Evolutionary conservation across 64 coral and sea anemone species (phyloP).

Genomic region (Montipora foliosa): DNA sequence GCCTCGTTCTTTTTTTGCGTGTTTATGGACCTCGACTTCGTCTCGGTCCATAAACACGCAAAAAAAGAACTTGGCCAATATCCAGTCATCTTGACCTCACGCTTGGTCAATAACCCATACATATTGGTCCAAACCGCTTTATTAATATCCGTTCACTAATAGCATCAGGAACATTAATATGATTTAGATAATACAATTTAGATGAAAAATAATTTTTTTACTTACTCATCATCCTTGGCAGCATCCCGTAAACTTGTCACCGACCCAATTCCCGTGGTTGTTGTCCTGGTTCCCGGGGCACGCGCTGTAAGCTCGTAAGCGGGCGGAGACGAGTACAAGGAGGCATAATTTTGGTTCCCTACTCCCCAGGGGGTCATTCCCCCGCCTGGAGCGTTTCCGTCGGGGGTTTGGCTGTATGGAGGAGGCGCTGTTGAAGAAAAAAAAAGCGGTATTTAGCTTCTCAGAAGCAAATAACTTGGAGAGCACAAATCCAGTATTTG

Average conservation of each 20-base stretch:
- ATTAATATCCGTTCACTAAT: no score
- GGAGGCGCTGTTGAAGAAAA: slow-evolving; percentile 60
- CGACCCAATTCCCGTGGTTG: slow-evolving; percentile 82
- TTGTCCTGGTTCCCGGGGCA: neutral
- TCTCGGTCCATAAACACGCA: no score
- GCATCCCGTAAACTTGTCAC: slow-evolving; percentile 71
- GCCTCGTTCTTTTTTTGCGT: no score
- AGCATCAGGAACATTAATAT: neutral
- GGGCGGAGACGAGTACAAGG: slow-evolving; percentile 74
- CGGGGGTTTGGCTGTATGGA: slow-evolving; percentile 53
- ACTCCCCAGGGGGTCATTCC: neutral
- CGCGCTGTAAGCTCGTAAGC: slow-evolving; percentile 52
- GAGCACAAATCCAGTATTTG: no score
- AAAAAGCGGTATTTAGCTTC: neutral
- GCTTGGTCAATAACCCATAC: no score
- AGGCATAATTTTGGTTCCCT: slow-evolving; percentile 40
- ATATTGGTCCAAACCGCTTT: no score
- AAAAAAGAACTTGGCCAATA: no score
- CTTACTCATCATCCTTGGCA: slow-evolving; percentile 34
- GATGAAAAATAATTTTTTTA: no score
- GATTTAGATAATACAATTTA: neutral
- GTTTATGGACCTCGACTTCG: no score
- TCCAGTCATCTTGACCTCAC: no score
- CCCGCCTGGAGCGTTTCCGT: neutral
- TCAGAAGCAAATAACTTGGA: no score